A percentile compares a stretch with the other conserved stretches of the same genome.
These are phyloP conservation scores for Pomatorhinus ruficollis DNA, from an alignment of 2,113 vertebrate genomes.

Conservation along the genomic window DNA sequence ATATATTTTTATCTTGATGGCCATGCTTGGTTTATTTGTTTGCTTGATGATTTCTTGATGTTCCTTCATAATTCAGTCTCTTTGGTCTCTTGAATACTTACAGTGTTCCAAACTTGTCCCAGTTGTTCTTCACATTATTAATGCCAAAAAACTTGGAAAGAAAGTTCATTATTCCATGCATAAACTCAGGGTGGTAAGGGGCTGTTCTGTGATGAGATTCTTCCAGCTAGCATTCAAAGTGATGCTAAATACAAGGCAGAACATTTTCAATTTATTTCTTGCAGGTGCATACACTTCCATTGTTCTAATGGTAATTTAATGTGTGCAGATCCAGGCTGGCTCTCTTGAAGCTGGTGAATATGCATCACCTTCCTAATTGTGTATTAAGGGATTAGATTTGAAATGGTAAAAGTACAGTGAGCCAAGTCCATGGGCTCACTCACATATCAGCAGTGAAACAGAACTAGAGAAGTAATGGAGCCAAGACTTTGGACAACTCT, in stretches of 20 bases:
- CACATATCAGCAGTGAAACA: background rate
- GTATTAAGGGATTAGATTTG: background rate
- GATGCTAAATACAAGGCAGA: slow-evolving; percentile 5
- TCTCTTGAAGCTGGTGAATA: background rate
- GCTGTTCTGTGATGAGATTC: background rate
- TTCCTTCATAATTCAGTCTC: background rate
- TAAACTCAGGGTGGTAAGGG: background rate
- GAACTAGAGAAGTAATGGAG: background rate
- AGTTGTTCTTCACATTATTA: background rate
- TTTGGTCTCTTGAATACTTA: background rate
- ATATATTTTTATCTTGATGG: background rate
- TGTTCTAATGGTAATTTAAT: slow-evolving; percentile 1
- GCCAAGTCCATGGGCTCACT: background rate
- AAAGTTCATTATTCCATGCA: background rate
- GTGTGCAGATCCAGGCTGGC: background rate
- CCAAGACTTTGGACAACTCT: background rate
- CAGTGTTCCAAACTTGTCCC: rapidly evolving
- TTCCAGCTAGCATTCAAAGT: slow-evolving; percentile 8
- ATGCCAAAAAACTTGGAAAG: background rate
- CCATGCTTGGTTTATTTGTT: background rate
- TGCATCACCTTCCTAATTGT: background rate
- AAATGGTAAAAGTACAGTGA: background rate
- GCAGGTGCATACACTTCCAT: background rate
- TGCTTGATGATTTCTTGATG: background rate
- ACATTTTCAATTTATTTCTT: slow-evolving; percentile 28